phyloP scores from a whole-genome alignment of 2,797 vertebrate genomes.

The Rhabdophis nuchalis region DNA sequence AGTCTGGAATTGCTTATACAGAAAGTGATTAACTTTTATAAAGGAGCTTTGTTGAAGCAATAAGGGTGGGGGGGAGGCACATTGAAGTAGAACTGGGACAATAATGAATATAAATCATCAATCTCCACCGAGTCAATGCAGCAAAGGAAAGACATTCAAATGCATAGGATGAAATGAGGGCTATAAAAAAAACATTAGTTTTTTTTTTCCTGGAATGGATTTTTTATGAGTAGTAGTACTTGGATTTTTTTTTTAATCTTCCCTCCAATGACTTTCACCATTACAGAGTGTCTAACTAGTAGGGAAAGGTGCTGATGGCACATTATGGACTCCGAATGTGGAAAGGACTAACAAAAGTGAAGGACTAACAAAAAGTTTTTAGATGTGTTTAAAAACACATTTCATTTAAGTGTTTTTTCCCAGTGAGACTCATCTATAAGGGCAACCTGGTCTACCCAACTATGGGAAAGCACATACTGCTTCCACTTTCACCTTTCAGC shows the following conservation, averaged over 20 bases:
- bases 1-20: conserved; percentile 43
- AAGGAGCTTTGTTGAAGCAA: conserved; percentile 43
- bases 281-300: conserved; percentile 67
- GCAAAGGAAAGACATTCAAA: conserved; percentile 32
- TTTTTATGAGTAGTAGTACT: conserved; percentile 65
- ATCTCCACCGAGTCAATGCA: conserved; percentile 35
- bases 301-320: conserved; percentile 65
- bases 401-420: conserved; percentile 27
- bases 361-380: conserved; percentile 60
- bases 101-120: conserved; percentile 49
- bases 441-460: no score
- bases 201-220: conserved; percentile 52
- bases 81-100: conserved; percentile 25
- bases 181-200: conserved; percentile 52
- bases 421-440: no score
- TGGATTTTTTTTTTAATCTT: conserved; percentile 17
- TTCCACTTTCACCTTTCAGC: no score
- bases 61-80: background rate
- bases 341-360: conserved; percentile 65
- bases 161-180: conserved; percentile 42
- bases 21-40: conserved; percentile 52
- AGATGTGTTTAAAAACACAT: conserved; percentile 59
- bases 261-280: conserved; percentile 62
- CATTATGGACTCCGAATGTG: conserved; percentile 61
- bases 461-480: no score